These are phyloP conservation scores for Nasonia giraulti DNA, from an alignment of 1,140 invertebrate species.

Conservation along the genomic window DNA sequence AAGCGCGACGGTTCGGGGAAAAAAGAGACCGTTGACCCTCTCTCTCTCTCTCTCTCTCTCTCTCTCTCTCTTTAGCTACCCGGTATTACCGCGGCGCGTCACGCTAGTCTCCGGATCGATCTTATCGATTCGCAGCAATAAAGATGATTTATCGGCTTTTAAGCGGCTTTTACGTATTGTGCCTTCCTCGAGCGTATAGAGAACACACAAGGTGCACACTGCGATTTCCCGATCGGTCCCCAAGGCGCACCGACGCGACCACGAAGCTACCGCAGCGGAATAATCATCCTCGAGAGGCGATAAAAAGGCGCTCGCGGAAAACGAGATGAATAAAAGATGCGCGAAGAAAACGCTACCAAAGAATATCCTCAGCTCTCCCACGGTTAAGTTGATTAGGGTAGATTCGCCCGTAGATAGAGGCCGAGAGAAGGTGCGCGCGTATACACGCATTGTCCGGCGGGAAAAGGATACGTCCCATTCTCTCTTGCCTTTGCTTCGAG, in stretches of 20 bases:
- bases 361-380: conserved; percentile 24
- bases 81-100: neutral
- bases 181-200: too few species aligned
- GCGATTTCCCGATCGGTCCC: too few species aligned
- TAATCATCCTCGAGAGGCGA: neutral
- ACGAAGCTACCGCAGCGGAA: too few species aligned
- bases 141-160: conserved; percentile 53
- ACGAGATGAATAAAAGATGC: conserved; percentile 7
- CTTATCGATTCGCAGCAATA: conserved; percentile 37
- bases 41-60: neutral
- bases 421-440: neutral
- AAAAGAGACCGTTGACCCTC: conserved; percentile 36
- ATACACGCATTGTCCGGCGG: conserved; percentile 33
- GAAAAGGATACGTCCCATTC: conserved; percentile 24
- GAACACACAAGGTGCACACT: too few species aligned
- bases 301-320: neutral
- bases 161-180: conserved; percentile 31
- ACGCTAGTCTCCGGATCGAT: neutral
- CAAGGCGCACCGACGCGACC: too few species aligned
- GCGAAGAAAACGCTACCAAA: conserved; percentile 1
- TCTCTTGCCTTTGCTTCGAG: neutral
- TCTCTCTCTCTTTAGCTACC: neutral
- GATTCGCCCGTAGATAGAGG: conserved; percentile 32
- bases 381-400: conserved; percentile 42
- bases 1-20: conserved; percentile 17